Base-by-base conservation (phyloP, 2,113 vertebrate genomes). In the Natator depressus region DNA sequence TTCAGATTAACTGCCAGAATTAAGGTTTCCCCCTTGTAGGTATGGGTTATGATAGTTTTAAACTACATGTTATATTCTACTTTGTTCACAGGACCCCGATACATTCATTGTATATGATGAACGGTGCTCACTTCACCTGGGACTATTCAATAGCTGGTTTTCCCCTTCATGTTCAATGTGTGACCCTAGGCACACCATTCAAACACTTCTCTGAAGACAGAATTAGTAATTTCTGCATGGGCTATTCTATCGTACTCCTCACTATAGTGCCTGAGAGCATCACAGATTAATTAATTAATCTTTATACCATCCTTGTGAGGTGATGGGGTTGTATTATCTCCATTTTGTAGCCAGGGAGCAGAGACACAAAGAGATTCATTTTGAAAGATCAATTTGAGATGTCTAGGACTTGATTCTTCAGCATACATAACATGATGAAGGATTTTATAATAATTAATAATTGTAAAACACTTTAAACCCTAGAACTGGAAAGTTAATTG, bases 331-430 rank as follows among this genome's bases (percentile, higher is more conserved):
- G 25, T 50, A 51, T 46, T 35, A 3, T 2, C 9, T 82, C 3
- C 2, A 62, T 54, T 83, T 89, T 85, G 57, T 53, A 16, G 42
- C 49, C 2, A 3, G 53, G 59, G 20, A 31, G 42, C 78, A 59
- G 31, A 82, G 85, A 10, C 10, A 24, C 8, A 8, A 42, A 3
- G 38, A 82, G 7, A 27, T 22, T 75, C 42, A 22, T 65, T 17
- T 7, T 27, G 27, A 13, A 24, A 54, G 7, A 25, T 6, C 0
- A 1, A 8, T 0, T 0, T 53, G 11, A 53, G 89, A 90, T 53
- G 72, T 29, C 9, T 82, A 12, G n/a, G 27, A 62, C 62, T 47
- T 75, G 75, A 47, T 78, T 47, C 5, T 46, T 5, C 51, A 50
- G 27, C 1, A 13, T 79, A 72, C 29, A 19, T 46, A 87, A 22